Conservation (phyloP, 2,797 vertebrate genomes). For the Arnoldichthys spilopterus region DNA sequence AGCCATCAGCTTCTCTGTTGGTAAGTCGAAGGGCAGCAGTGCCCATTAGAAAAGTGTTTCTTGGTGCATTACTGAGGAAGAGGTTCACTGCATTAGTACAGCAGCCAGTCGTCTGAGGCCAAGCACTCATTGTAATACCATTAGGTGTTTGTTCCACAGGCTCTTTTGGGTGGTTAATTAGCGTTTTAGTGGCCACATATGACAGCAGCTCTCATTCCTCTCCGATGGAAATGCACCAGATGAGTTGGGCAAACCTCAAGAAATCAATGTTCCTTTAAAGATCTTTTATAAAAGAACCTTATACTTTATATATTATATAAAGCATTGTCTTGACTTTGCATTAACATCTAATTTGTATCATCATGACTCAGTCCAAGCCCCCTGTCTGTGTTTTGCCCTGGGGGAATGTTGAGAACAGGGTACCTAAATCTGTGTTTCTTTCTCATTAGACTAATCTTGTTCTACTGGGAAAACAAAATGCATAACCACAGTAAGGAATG, state of each 20-base stretch:
- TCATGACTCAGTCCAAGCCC: too few species aligned
- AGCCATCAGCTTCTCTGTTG: conserved; percentile 34
- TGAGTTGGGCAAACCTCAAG: background rate
- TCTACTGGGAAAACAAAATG: too few species aligned
- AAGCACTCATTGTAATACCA: conserved; percentile 48
- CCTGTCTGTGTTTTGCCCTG: too few species aligned
- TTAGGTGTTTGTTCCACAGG: conserved; percentile 37
- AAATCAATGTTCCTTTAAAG: background rate
- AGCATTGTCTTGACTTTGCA: background rate
- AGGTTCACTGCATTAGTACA: conserved; percentile 14
- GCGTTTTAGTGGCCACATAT: conserved; percentile 33
- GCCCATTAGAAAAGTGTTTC: conserved; percentile 53
- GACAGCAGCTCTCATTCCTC: conserved; percentile 20
- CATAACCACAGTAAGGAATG: too few species aligned
- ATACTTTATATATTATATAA: background rate
- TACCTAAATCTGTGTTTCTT: too few species aligned
- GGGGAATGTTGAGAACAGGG: too few species aligned
- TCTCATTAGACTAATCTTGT: too few species aligned
- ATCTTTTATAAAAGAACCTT: background rate
- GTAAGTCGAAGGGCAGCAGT: conserved; percentile 33
- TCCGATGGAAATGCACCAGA: conserved; percentile 19
- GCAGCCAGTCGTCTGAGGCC: conserved; percentile 3
- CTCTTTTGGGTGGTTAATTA: conserved; percentile 40
- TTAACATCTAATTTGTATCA: background rate
- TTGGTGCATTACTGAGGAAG: conserved; percentile 47